Evolutionary conservation across 2,888 invertebrate genomes (phyloP).

Genomic region (Pachymerium ferrugineum): DNA sequence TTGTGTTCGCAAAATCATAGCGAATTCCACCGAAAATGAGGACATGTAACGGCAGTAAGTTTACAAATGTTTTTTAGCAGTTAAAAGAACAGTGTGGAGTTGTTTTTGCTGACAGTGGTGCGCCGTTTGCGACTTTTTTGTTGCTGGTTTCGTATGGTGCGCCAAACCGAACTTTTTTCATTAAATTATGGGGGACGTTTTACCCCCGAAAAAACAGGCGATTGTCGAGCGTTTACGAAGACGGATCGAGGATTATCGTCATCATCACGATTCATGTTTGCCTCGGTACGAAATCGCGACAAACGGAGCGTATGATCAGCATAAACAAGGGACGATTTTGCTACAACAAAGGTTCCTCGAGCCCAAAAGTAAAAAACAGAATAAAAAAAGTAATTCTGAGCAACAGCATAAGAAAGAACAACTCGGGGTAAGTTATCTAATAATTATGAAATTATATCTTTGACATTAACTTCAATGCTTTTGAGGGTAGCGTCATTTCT

Average conservation of each 20-base stretch:
- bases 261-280: slow-evolving; percentile 76
- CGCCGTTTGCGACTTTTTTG: slow-evolving; percentile 2
- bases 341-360: slow-evolving; percentile 85
- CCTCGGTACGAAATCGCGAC: slow-evolving; percentile 84
- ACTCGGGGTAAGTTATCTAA: neutral
- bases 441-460: neutral
- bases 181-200: slow-evolving; percentile 49
- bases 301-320: slow-evolving; percentile 80
- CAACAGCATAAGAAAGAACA: slow-evolving; percentile 1
- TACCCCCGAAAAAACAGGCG: slow-evolving; percentile 54
- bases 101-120: neutral
- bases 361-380: slow-evolving; percentile 79
- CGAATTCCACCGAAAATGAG: neutral
- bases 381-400: slow-evolving; percentile 58
- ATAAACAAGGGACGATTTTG: slow-evolving; percentile 79
- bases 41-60: neutral
- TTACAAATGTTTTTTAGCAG: neutral
- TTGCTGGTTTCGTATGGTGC: slow-evolving; percentile 2
- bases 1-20: neutral
- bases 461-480: neutral
- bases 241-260: slow-evolving; percentile 79
- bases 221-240: slow-evolving; percentile 77
- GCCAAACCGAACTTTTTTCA: neutral
- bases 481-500: no score
- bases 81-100: neutral